Conservation (phyloP, 2,113 vertebrate species). For the Forbesichthys agassizii region DNA sequence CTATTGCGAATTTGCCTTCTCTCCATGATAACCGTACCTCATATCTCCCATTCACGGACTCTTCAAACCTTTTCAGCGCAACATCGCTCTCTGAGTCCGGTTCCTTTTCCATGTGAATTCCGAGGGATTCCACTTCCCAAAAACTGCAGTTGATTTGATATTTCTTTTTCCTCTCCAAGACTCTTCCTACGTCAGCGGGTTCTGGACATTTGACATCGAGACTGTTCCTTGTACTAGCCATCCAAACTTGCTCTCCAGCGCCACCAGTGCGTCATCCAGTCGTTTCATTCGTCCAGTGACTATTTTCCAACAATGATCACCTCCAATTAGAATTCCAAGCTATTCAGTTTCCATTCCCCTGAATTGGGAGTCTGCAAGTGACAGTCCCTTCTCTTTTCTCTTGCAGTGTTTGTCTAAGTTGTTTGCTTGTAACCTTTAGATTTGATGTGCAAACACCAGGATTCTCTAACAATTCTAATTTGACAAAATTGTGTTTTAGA, state of each 20-base stretch:
- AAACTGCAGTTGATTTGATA: not conserved
- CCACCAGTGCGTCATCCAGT: not conserved
- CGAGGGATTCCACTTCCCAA: not conserved
- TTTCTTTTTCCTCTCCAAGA: not conserved
- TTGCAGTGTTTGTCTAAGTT: not conserved
- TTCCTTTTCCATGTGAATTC: slow-evolving; percentile 6
- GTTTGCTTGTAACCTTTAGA: not conserved
- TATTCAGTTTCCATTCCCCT: slow-evolving; percentile 6
- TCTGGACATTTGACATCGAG: not conserved
- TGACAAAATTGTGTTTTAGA: not conserved
- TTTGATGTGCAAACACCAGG: not conserved
- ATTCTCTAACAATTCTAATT: not conserved
- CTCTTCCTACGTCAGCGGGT: not conserved
- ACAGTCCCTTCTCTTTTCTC: not conserved
- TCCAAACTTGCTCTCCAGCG: not conserved
- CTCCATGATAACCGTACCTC: not conserved
- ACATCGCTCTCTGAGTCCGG: not conserved
- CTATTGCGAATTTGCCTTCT: not conserved
- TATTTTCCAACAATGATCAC: slow-evolving; percentile 2
- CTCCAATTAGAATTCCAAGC: slow-evolving; percentile 2
- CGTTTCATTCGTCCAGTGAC: not conserved
- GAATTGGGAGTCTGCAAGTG: not conserved
- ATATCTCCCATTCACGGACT: not conserved
- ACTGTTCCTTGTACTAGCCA: not conserved
- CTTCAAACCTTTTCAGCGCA: not conserved